These are phyloP conservation scores for Rhagophthalmus giganteus DNA, from an alignment of 2,888 invertebrate species.

Conservation along the genomic window DNA sequence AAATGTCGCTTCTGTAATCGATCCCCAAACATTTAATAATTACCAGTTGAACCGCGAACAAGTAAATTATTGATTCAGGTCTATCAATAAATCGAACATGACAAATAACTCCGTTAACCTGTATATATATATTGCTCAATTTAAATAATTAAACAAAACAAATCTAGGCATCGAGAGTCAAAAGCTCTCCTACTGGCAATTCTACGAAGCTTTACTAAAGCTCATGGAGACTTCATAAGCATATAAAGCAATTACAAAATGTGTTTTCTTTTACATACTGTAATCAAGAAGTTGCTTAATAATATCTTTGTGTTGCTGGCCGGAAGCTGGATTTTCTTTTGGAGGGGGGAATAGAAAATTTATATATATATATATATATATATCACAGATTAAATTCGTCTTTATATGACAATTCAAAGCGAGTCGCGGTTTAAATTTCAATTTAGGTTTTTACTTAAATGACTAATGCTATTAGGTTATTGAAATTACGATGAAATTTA, in stretches of 20 bases:
- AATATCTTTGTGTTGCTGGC: conserved; percentile 24
- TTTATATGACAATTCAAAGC: neutral
- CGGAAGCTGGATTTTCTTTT: conserved; percentile 23
- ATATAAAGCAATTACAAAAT: conserved; percentile 17
- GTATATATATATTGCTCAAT: neutral
- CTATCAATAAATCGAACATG: neutral
- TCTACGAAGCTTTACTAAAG: conserved; percentile 22
- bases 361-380: too few relatives aligned
- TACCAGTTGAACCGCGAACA: too few relatives aligned
- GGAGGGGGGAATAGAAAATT: conserved; percentile 1
- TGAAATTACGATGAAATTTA: neutral
- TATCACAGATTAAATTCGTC: conserved; percentile 2
- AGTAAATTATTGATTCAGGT: conserved; percentile 4
- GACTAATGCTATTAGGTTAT: neutral
- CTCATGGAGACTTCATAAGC: conserved; percentile 9
- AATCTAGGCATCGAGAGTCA: conserved; percentile 4
- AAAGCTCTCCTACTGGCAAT: conserved; percentile 8
- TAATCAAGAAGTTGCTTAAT: conserved; percentile 27
- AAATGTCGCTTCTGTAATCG: too few relatives aligned
- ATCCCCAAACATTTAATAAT: too few relatives aligned
- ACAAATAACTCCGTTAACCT: conserved; percentile 5
- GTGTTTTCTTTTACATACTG: conserved; percentile 25
- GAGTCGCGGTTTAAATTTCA: conserved; percentile 4
- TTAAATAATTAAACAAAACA: conserved; percentile 2
- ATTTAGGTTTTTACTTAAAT: neutral